A percentile compares a stretch with the other conserved stretches of the same genome.
phyloP scores from a whole-genome alignment of 2,888 invertebrate genomes.

The Phymatocera aterrima region DNA sequence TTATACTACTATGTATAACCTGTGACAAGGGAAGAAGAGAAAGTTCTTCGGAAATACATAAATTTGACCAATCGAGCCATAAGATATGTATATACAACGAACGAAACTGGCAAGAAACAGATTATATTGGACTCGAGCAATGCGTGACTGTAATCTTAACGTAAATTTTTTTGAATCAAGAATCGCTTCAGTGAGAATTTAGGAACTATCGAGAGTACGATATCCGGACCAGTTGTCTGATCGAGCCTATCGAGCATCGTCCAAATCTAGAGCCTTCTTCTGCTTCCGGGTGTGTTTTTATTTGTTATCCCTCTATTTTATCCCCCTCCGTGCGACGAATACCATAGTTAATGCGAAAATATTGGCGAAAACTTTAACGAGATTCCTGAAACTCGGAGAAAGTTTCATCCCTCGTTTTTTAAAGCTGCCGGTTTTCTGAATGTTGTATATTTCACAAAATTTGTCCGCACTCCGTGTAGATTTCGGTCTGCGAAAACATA shows the following conservation, averaged over 20 bases:
- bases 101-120: not conserved
- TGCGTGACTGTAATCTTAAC: not conserved
- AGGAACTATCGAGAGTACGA: conserved; percentile 4
- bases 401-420: no score
- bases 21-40: not conserved
- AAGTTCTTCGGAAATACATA: not conserved
- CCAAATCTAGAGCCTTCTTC: not conserved
- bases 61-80: not conserved
- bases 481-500: no score
- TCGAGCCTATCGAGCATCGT: conserved; percentile 17
- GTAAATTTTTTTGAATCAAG: not conserved
- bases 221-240: conserved; percentile 39
- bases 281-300: not conserved
- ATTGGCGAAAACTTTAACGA: no score
- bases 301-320: not conserved
- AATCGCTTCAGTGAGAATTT: conserved; percentile 15
- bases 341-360: no score
- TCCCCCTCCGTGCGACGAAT: no score
- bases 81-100: not conserved
- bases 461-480: no score
- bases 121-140: not conserved
- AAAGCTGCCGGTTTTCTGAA: no score
- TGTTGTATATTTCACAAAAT: no score
- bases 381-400: no score
- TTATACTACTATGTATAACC: not conserved